phyloP scores from a whole-genome alignment of 2,888 invertebrate genomes.

The Osmoderma eremita region DNA sequence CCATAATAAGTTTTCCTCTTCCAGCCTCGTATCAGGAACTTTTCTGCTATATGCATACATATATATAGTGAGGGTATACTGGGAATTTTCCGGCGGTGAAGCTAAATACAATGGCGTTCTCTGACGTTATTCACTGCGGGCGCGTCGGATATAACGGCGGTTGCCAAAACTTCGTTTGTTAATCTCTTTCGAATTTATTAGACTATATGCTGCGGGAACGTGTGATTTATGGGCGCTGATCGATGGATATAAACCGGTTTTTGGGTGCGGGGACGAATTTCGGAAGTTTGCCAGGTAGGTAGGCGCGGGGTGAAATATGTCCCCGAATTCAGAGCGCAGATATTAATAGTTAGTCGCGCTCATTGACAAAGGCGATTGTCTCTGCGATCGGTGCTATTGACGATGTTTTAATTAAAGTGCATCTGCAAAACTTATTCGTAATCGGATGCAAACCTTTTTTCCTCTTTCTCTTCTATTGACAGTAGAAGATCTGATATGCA shows the following conservation, averaged over 20 bases:
- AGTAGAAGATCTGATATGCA: too few relatives aligned
- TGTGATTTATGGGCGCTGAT: constrained; percentile 19
- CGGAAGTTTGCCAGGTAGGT: constrained; percentile 12
- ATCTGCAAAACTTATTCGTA: neutral
- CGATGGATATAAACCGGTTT: constrained; percentile 23
- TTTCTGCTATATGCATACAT: too few relatives aligned
- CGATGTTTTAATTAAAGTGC: constrained; percentile 3
- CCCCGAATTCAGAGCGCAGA: neutral
- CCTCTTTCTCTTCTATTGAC: too few relatives aligned
- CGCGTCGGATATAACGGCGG: constrained; percentile 9
- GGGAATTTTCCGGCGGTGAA: constrained; percentile 13
- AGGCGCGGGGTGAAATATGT: neutral
- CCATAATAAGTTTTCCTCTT: neutral
- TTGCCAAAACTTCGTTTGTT: constrained; percentile 25
- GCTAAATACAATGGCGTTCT: constrained; percentile 12
- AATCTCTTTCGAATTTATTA: constrained; percentile 29
- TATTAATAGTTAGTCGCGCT: constrained; percentile 6
- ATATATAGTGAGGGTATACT: neutral
- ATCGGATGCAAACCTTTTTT: too few relatives aligned
- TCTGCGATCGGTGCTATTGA: neutral
- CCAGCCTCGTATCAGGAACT: too few relatives aligned
- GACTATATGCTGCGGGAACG: constrained; percentile 16
- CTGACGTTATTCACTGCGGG: constrained; percentile 2
- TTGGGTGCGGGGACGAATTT: constrained; percentile 1
- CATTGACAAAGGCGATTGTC: neutral